Conservation (phyloP, 2,888 invertebrate genomes). For the Malacosoma neustria region DNA sequence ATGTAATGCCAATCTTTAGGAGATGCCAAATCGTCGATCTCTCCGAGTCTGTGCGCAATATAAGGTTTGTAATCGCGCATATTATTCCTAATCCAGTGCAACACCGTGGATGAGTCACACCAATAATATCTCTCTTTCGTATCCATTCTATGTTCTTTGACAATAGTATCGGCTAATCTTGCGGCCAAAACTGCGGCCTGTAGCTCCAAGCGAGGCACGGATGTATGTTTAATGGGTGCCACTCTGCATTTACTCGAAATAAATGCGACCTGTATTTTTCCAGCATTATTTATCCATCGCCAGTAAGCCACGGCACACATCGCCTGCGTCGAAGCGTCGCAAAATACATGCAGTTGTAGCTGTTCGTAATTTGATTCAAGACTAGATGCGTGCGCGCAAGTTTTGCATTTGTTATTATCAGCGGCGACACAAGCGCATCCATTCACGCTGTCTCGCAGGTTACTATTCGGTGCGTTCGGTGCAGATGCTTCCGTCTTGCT, state of each 20-base stretch:
- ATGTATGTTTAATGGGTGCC: slow-evolving; percentile 5
- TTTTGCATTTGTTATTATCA: too few relatives aligned
- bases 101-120: slow-evolving; percentile 14
- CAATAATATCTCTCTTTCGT: slow-evolving; percentile 7
- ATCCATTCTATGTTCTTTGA: slow-evolving; percentile 2
- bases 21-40: slow-evolving; percentile 15
- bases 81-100: slow-evolving; percentile 15
- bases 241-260: slow-evolving; percentile 7
- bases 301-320: too few relatives aligned
- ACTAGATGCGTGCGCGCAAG: too few relatives aligned
- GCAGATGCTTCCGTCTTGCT: too few relatives aligned
- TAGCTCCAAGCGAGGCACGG: slow-evolving; percentile 11
- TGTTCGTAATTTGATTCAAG: slow-evolving; percentile 5
- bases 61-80: slow-evolving; percentile 12
- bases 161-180: slow-evolving; percentile 6
- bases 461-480: too few relatives aligned
- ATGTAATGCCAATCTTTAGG: slow-evolving; percentile 20
- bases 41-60: slow-evolving; percentile 14
- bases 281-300: slow-evolving; percentile 4
- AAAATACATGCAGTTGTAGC: slow-evolving; percentile 7
- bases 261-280: slow-evolving; percentile 1
- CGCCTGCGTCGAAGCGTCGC: slow-evolving; percentile 2
- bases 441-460: too few relatives aligned
- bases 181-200: slow-evolving; percentile 10
- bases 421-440: too few relatives aligned